These are phyloP conservation scores for Mycogona germanica DNA, from an alignment of 2,888 invertebrate genomes.

Conservation along the genomic window DNA sequence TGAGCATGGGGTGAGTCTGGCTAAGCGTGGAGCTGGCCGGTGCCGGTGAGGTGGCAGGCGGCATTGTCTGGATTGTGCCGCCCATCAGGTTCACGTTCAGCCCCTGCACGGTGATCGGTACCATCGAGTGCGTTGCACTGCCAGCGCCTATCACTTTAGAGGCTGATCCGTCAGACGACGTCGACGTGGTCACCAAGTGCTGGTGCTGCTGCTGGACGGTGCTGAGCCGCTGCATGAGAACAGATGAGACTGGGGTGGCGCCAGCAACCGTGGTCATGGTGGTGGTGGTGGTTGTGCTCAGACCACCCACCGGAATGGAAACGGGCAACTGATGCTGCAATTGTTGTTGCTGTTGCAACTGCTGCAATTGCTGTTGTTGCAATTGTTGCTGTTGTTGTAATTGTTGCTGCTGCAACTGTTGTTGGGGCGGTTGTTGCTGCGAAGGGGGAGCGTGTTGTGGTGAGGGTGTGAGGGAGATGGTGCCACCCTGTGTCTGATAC, in stretches of 20 bases:
- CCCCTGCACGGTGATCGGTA: constrained; percentile 25
- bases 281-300: constrained; percentile 2
- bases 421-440: neutral
- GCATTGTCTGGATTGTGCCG: neutral
- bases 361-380: neutral
- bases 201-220: constrained; percentile 20
- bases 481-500: neutral
- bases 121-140: constrained; percentile 18
- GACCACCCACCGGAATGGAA: constrained; percentile 3
- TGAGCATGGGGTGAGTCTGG: constrained; percentile 15
- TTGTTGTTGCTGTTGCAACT: neutral
- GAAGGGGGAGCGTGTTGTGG: neutral
- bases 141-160: constrained; percentile 16
- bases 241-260: constrained; percentile 16
- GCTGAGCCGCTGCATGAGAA: constrained; percentile 24
- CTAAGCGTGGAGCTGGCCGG: constrained; percentile 13
- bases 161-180: no score
- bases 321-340: no score
- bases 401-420: no score
- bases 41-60: neutral
- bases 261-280: neutral
- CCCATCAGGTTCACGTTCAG: constrained; percentile 17
- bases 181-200: neutral
- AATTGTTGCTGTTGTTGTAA: no score
- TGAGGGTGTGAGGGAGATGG: neutral